Conservation (phyloP, 2,888 invertebrate species). For the Drosophila rubida region DNA sequence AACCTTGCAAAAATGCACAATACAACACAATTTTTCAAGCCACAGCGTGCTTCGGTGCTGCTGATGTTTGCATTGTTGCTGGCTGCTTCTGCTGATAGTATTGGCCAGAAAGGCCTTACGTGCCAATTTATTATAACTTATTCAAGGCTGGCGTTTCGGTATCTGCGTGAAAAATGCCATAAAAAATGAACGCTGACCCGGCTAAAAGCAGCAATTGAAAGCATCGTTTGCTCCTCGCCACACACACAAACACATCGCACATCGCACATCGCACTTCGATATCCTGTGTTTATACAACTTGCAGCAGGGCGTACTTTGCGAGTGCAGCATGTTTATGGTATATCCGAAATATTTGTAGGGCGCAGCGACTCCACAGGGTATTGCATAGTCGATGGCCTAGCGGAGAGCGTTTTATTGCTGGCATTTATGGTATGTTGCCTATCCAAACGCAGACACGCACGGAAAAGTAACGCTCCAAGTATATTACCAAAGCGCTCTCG, state of each 20-base stretch:
- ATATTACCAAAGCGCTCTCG: constrained; percentile 52
- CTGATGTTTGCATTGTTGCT: constrained; percentile 9
- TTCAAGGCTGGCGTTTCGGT: constrained; percentile 67
- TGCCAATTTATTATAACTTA: constrained; percentile 80
- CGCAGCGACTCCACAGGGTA: constrained; percentile 26
- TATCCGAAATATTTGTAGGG: no score
- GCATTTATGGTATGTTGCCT: constrained; percentile 21
- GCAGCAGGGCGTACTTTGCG: not conserved
- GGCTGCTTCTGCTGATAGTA: constrained; percentile 56
- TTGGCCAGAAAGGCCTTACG: constrained; percentile 65
- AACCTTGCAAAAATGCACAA: constrained; percentile 66
- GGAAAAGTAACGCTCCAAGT: constrained; percentile 55
- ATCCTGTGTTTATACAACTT: not conserved
- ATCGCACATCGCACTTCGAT: not conserved
- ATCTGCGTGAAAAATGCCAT: constrained; percentile 73
- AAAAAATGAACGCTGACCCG: constrained; percentile 56
- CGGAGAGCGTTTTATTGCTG: not conserved
- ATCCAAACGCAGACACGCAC: constrained; percentile 29
- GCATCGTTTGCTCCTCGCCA: constrained; percentile 12
- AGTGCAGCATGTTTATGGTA: no score
- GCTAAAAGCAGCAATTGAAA: constrained; percentile 18
- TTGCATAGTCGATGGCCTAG: not conserved
- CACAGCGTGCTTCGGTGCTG: constrained; percentile 30
- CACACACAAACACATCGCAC: not conserved
- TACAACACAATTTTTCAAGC: constrained; percentile 67